A percentile compares a stretch with the other conserved stretches of the same genome.
These are phyloP conservation scores for Formicarius rufipectus DNA, from an alignment of 2,113 vertebrate species.

Conservation along the genomic window DNA sequence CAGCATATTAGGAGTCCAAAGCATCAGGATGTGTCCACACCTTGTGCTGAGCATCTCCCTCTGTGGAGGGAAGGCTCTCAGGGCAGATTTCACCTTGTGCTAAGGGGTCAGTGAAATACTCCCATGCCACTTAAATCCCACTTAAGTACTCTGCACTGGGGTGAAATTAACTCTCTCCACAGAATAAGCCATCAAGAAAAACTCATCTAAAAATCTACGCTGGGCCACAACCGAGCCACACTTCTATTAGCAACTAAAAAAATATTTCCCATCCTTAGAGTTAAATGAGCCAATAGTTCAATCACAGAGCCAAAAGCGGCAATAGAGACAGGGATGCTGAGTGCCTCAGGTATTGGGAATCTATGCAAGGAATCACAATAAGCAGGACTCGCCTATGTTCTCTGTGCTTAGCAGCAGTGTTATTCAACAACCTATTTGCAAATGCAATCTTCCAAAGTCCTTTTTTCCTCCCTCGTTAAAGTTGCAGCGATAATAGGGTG, in stretches of 20 bases:
- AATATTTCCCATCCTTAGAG: constrained; percentile 64
- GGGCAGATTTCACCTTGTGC: constrained; percentile 25
- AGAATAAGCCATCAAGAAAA: constrained; percentile 51
- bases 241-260: constrained; percentile 64
- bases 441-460: constrained; percentile 51
- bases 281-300: constrained; percentile 65
- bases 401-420: constrained; percentile 8
- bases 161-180: constrained; percentile 42
- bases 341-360: constrained; percentile 47
- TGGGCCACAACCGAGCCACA: neutral
- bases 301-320: neutral
- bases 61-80: neutral
- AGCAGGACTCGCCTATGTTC: constrained; percentile 4
- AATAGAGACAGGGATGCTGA: constrained; percentile 37
- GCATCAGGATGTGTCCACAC: neutral
- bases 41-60: neutral
- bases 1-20: neutral
- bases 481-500: constrained; percentile 52
- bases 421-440: constrained; percentile 57
- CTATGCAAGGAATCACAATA: constrained; percentile 56
- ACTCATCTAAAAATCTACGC: constrained; percentile 22
- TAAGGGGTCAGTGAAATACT: constrained; percentile 13
- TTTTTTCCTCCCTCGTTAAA: constrained; percentile 40
- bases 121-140: neutral
- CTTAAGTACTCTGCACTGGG: constrained; percentile 23